Evolutionary conservation across 2,888 invertebrate genomes (phyloP), one percentile per base, ranked within the genome.

Genomic region (Sarcophaga caerulescens): DNA sequence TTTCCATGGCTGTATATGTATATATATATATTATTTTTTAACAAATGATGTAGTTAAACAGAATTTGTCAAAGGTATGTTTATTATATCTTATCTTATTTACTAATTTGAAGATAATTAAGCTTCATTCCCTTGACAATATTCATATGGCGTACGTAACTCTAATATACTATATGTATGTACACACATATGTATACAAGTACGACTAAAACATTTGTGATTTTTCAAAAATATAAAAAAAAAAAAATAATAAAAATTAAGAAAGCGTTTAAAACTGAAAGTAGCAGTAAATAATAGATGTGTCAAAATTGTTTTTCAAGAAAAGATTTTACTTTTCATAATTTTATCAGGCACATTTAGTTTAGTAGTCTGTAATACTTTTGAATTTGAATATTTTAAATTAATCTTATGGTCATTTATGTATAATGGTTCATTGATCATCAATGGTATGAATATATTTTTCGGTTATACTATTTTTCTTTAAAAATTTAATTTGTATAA

Each of bases 1-100:
- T n/a, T n/a, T n/a, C n/a, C n/a, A n/a, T n/a, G n/a, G n/a, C n/a
- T n/a, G n/a, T n/a, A n/a, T n/a, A n/a, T n/a, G n/a, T n/a, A 23
- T 14, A 14, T 47, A 14, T 14, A 0, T 47, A 47, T 14, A 6
- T 35, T 35, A 6, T 35, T 47, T 68, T 75, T 62, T n/a, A 44
- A 59, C 57, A 45, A 60, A 47, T 62, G 60, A 74, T 35, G 35
- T 60, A 62, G 73, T 80, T 11, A 59, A 75, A 68, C 17, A 12
- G 68, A 25, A 57, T 45, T 63, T 47, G 17, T 45, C 23, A 47
- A 60, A 23, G 52, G 23, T 69, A 23, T 75, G 52, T n/a, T 63
- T 69, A 35, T 74, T 62, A 62, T 81, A 75, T 81, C 75, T 81
- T 81, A 81, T 81, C 81, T 70, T 6, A 5, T 60, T 65, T 17